Evolutionary conservation across 2,797 vertebrate genomes (phyloP).

Genomic region (Lerista edwardsae): DNA sequence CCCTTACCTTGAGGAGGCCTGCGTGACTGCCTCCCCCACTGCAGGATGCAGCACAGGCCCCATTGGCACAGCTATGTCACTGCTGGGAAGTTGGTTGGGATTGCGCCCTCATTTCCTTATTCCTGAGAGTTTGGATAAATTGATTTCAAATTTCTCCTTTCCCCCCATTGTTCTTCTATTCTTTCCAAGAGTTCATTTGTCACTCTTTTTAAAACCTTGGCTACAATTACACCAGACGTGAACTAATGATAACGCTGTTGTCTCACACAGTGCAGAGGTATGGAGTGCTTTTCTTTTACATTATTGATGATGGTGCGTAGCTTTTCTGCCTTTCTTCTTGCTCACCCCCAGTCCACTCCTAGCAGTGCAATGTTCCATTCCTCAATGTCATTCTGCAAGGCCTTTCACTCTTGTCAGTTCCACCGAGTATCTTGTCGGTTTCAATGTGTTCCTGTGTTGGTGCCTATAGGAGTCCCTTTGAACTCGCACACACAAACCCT

Average conservation of each 20-base stretch:
- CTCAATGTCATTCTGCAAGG: neutral
- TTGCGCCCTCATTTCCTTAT: neutral
- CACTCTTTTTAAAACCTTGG: neutral
- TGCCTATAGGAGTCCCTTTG: neutral
- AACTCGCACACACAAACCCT: neutral
- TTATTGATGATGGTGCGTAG: neutral
- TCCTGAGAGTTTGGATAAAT: neutral
- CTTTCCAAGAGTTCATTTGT: neutral
- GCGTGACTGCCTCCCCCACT: too few species aligned
- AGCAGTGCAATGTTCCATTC: neutral
- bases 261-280: neutral
- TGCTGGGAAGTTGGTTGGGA: too few species aligned
- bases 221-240: neutral
- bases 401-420: neutral
- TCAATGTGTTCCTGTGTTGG: neutral
- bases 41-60: too few species aligned
- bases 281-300: neutral
- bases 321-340: neutral
- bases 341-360: neutral
- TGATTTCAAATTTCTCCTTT: neutral
- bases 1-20: too few species aligned
- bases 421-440: neutral
- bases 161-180: neutral
- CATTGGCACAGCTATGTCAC: too few species aligned
- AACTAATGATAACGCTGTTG: neutral